Evolutionary conservation across 1,140 invertebrate species (phyloP), one percentile per base, ranked within the genome.

Genomic region (Reticulitermes speratus): DNA sequence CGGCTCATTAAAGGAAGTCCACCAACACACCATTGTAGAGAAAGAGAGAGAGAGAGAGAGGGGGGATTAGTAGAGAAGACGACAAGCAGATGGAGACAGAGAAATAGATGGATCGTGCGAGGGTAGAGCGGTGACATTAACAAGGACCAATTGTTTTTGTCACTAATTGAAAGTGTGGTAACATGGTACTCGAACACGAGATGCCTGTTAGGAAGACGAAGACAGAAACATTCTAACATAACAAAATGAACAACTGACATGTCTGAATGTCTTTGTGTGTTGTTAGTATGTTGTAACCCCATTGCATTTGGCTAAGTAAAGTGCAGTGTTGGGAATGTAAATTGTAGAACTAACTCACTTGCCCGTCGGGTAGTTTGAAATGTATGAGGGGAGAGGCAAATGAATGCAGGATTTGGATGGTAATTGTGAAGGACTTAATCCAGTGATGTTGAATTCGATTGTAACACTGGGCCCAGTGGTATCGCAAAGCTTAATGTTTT

Each of bases 91-190:
- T 12, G 19, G 14, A 21, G 52, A 16, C 14, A 55, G 3, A 55
- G 52, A 55, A 21, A 16, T 5, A 55, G 52, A 55, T 55, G 52
- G 19, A 55, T 55, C 19, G 52, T 21, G 14, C 52, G 52, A 55
- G 52, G 52, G 52, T 55, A 55, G 52, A 55, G 52, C 19, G 30
- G 65, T 30, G 25, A 75, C 65, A 75, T 75, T 75, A 75, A 25
- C 65, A 75, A 75, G 25, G 65, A 75, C 65, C 65, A 75, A 75
- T 75, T 75, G 65, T 75, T 75, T 75, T 75, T 75, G 65, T 75
- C 65, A 75, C 65, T 75, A 75, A 75, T 75, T 75, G 65, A 75
- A 75, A 75, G 65, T 75, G 65, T 75, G 65, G 65, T 75, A 75
- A 75, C 65, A 30, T 75, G 25, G 65, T 8, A n/a, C 65, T 75